Evolutionary conservation across 2,797 vertebrate genomes (phyloP).

Genomic region (Microhierax caerulescens): DNA sequence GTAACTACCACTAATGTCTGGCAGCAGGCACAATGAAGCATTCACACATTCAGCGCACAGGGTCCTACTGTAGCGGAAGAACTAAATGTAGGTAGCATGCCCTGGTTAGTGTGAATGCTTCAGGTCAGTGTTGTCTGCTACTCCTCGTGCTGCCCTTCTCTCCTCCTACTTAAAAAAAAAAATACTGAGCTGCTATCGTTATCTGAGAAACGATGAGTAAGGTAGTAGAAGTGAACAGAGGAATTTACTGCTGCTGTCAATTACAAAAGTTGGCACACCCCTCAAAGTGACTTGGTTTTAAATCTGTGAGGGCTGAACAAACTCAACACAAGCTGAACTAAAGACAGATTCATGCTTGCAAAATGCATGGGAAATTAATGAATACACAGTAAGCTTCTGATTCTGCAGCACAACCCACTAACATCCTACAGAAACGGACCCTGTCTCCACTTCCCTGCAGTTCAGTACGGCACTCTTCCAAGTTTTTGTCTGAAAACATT

Average conservation of each 20-base stretch:
- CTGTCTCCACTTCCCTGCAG: not conserved
- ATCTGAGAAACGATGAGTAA: constrained; percentile 36
- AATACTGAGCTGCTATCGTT: not conserved
- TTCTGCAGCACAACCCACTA: not conserved
- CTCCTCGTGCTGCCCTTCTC: not conserved
- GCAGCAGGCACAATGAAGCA: not conserved
- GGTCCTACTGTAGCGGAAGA: not conserved
- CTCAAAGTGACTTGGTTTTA: constrained; percentile 6
- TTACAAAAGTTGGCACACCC: constrained; percentile 45
- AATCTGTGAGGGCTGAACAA: not conserved
- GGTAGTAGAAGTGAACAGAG: not conserved
- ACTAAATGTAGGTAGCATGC: not conserved
- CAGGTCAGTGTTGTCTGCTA: not conserved
- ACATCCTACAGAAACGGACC: not conserved
- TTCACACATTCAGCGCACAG: not conserved
- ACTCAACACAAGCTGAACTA: not conserved
- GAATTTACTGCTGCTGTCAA: constrained; percentile 52
- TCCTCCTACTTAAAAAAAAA: not conserved
- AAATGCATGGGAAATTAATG: not conserved
- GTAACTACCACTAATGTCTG: not conserved
- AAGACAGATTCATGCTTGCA: not conserved
- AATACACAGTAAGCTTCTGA: not conserved
- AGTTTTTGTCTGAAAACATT: not conserved
- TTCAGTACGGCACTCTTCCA: not conserved
- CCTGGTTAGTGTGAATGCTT: not conserved